phyloP scores from a whole-genome alignment of 2,113 vertebrate species.

The Aramus guarauna region DNA sequence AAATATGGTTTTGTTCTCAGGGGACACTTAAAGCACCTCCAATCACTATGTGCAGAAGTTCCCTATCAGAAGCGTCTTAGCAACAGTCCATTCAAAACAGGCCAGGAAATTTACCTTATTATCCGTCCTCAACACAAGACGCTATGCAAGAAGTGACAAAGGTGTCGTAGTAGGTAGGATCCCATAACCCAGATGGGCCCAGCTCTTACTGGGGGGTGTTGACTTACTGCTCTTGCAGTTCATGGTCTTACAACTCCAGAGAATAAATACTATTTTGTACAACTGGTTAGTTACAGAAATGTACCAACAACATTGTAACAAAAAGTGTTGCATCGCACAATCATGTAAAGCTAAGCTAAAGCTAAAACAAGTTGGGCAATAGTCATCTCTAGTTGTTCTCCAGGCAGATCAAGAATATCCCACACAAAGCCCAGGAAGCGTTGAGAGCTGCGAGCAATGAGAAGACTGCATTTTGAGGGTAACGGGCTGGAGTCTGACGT shows the following conservation, averaged over 20 bases:
- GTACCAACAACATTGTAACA: neutral
- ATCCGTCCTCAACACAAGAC: neutral
- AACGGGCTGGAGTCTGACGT: neutral
- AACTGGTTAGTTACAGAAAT: neutral
- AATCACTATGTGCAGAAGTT: neutral
- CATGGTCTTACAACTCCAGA: neutral
- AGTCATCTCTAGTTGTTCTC: neutral
- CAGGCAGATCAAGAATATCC: neutral
- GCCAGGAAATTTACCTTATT: neutral
- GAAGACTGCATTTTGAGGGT: neutral
- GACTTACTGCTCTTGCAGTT: neutral
- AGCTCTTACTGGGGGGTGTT: neutral
- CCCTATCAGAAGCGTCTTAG: neutral
- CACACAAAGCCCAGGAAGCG: neutral
- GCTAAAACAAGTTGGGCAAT: neutral
- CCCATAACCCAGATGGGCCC: accelerated
- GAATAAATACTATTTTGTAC: neutral
- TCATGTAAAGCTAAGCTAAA: neutral
- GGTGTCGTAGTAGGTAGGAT: neutral
- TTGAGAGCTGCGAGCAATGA: neutral
- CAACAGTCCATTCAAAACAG: neutral
- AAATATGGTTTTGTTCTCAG: neutral
- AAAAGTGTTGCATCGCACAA: neutral
- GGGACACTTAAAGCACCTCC: neutral
- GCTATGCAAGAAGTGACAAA: neutral